Base-by-base conservation (phyloP, 23 tunicate species). In the Styela clava region DNA sequence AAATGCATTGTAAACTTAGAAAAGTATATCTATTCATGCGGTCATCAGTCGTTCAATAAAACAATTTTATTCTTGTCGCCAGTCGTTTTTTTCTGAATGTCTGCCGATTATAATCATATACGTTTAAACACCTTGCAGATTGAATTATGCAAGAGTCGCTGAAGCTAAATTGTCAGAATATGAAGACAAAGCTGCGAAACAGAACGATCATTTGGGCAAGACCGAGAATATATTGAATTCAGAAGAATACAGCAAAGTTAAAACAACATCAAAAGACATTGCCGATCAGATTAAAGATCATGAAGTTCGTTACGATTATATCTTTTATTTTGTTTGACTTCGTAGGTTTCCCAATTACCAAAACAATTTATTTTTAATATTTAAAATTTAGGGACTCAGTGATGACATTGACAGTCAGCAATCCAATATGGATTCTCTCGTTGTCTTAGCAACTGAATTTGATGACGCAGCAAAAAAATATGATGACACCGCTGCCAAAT, bases 381-480 rank as follows among this genome's bases (percentile, higher is more conserved):
- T n/a, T n/a, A n/a, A n/a, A n/a, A n/a, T 61, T 2, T 37, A 86
- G 90, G 73, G 33, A 33, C 18, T 79, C 24, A 79, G 73, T 56
- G 68, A 56, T 22, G 72, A 62, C 29, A 24, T 85, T 29, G 56
- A 68, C 63, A 64, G 36, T 0, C 84, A 91, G 35, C 78, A 86
- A 30, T 34, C 77, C 21, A 69, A 56, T 52, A 29, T 91, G 1
- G 79, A 78, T 32, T 23, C 86, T 31, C 79, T 91, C 74, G 68
- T 72, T 21, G 83, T 68, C 62, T 34, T 91, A 35, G 74, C 89
- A 12, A 77, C 83, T 0, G 97, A 91, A 51, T 85, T 91, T 36
- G 83, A 91, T 62, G 68, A 70, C n/a, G 82, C 84, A 22, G 97
- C 97, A 5, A 52, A 85, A 24, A 64, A 85, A 30, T 91, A 91